Conservation (phyloP, 2,888 invertebrate species). For the Girardia tigrina region DNA sequence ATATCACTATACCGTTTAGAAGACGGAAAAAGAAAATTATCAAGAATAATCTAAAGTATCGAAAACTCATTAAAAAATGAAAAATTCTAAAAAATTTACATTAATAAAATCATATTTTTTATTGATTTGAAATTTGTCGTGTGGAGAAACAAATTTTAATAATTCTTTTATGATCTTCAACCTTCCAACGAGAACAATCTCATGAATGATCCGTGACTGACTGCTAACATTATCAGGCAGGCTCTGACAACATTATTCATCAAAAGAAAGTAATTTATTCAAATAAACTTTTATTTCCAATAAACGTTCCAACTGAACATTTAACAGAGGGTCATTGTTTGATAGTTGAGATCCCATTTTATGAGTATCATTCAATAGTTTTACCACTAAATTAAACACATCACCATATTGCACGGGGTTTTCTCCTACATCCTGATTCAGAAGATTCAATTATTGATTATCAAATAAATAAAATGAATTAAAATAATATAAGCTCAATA, state of each 20-base stretch:
- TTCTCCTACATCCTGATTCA: not conserved
- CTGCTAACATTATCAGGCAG: not conserved
- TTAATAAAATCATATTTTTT: not conserved
- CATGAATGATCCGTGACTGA: not conserved
- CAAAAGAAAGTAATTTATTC: not conserved
- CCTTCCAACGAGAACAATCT: not conserved
- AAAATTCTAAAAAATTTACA: not conserved
- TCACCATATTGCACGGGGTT: not conserved
- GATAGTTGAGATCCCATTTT: constrained; percentile 3
- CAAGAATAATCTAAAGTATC: not conserved
- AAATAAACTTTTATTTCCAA: not conserved
- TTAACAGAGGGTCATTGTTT: not conserved
- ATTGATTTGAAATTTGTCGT: not conserved
- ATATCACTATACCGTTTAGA: constrained; percentile 16
- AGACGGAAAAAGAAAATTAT: not conserved
- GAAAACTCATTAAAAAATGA: not conserved
- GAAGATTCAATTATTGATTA: too few species aligned
- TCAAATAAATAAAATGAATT: too few species aligned
- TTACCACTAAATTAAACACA: constrained; percentile 6
- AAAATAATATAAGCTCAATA: too few species aligned
- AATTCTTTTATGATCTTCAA: not conserved
- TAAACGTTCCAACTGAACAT: not conserved
- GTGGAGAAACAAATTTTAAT: not conserved
- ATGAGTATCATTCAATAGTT: constrained; percentile 3
- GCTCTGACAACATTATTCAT: not conserved